Base-by-base conservation (phyloP, 2,888 invertebrate species). In the Cacoxenus indagator region DNA sequence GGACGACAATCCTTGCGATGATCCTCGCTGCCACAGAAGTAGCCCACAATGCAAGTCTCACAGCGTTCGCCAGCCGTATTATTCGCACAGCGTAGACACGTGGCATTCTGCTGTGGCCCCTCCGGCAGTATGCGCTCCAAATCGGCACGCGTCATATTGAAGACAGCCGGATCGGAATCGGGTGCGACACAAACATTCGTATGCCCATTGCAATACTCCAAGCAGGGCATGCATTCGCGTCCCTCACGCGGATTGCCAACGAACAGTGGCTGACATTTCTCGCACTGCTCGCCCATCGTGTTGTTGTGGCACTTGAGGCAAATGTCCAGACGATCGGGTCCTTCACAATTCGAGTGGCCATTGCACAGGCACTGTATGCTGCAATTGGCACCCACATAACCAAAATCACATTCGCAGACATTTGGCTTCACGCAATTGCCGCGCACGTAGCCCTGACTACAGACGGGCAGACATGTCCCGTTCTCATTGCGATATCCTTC, bases 301-400 rank as follows among this genome's bases (percentile, higher is more conserved):
- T 97, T 96, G 85, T 98, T 97, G 83, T 93, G 92, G 85, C 98
- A 98, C 86, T 93, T 90, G 45, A 93, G 89, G 85, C 98, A 98
- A 71, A 91, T 90, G 84, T 95, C 93, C 70, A 96, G 90, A 81
- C 93, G 93, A 84, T 95, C 94, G 6, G 95, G 95, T 0, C 96
- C 95, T 80, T 92, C 93, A 86, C 98, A 98, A 86, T 97, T 92
- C 68, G 97, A 94, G 89, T 98, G 97, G 0, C 96, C 96, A 86
- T 98, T 97, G 87, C 98, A 98, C 86, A 95, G 93, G 86, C 98
- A 98, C 88, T 96, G 95, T 73, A 95, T 95, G 78, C 95, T 95
- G 87, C 98, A 98, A 89, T 97, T 96, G 76, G 93, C 93, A 66
- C 98, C 97, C 26, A 98, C 96, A 88, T 95, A 98, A 68, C 97